Conservation (phyloP, 2,113 vertebrate genomes). For the Hystrix cristata region DNA sequence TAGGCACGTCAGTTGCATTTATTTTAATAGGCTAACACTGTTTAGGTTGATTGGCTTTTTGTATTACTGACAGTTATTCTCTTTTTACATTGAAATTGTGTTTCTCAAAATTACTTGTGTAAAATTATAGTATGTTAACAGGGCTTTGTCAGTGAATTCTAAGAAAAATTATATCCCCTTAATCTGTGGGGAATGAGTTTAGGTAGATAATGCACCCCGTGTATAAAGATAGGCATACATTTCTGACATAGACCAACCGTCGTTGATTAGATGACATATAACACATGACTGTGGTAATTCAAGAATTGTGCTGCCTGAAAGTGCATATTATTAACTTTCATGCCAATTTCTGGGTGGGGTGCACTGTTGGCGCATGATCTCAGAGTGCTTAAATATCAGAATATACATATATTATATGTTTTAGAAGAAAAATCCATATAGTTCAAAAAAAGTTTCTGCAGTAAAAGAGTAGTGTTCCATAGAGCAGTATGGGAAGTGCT, state of each 20-base stretch:
- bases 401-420: neutral
- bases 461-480: neutral
- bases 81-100: conserved; percentile 59
- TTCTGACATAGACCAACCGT: neutral
- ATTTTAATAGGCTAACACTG: conserved; percentile 53
- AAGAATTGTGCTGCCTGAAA: neutral
- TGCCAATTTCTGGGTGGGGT: neutral
- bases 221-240: neutral
- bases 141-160: conserved; percentile 14
- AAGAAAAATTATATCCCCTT: neutral
- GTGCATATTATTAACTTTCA: neutral
- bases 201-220: neutral
- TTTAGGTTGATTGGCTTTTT: conserved; percentile 55
- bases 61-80: conserved; percentile 1
- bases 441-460: neutral
- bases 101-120: conserved; percentile 47
- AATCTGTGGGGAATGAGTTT: conserved; percentile 4
- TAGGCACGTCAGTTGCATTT: conserved; percentile 5
- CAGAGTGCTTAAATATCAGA: neutral
- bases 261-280: neutral
- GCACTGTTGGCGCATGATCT: neutral
- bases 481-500: neutral
- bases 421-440: neutral
- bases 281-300: neutral
- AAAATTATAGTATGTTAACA: conserved; percentile 2